Evolutionary conservation across 2,797 vertebrate species (phyloP), one percentile per base, ranked within the genome.

Genomic region (Brotula barbata): DNA sequence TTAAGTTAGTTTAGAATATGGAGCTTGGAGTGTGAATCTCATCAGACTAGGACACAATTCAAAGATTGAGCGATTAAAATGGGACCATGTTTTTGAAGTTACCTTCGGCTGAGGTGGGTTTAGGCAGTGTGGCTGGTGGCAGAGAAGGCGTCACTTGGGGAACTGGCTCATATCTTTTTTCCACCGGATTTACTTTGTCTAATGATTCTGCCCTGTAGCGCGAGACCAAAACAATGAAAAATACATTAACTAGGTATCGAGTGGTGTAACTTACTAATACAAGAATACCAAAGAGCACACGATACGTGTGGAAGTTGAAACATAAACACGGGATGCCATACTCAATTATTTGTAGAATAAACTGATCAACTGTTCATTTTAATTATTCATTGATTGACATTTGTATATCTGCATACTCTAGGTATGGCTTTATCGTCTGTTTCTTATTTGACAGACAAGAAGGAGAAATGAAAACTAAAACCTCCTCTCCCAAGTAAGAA

Each of bases 151-250:
- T 93, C 75, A 93, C 84, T 64, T 91, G 94, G 58, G 93, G 83
- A 66, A 90, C 42, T 1, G 93, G 86, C 64, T 97, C 96, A 41
- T 93, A 95, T 66, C 92, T 92, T 67, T 95, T 96, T 68, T 97
- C 95, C 34, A 87, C 88, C 52, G 82, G 88, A 73, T 86, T 90
- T 8, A 89, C 78, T 77, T 94, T 94, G 25, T 98, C 95, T 59
- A 90, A n/a, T 0, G 90, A 73, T n/a, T 96, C 96, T 0, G 86
- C 88, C 92, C 97, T 98, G 75, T 20, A 54, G 20, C 19, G 70
- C 6, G 43, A 71, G 2, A 71, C 15, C 41, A 66, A 60, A 59
- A 54, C 2, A 14, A 36, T 36, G 9, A 3, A 6, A 39, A 36
- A 11, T 10, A 36, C 2, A 48, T 11, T n/a, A 39, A 56, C 19